Percentiles rank a stretch among this genome's conserved stretches.
These are phyloP conservation scores for Torymus texanus DNA, from an alignment of 2,888 invertebrate genomes.

Conservation along the genomic window DNA sequence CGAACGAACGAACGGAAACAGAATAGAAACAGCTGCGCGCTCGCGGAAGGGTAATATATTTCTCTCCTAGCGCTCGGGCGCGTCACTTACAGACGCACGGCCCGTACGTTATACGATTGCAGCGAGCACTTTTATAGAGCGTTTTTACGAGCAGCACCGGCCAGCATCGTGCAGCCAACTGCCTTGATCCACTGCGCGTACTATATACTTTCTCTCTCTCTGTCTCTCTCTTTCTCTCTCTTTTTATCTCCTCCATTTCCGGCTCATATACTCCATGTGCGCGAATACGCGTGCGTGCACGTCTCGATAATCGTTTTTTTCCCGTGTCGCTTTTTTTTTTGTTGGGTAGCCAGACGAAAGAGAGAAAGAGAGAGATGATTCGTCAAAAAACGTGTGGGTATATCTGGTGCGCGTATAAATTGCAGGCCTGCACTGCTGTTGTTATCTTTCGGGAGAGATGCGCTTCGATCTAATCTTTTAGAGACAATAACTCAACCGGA, in stretches of 20 bases:
- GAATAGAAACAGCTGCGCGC: constrained; percentile 12
- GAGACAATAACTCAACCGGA: not conserved
- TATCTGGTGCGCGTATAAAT: too few species aligned
- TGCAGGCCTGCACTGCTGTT: too few species aligned
- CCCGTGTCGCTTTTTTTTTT: not conserved
- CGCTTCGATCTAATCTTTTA: constrained; percentile 47
- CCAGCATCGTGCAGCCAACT: constrained; percentile 46
- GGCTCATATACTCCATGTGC: constrained; percentile 37
- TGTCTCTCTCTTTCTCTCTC: not conserved
- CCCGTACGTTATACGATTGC: constrained; percentile 44
- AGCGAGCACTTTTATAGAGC: constrained; percentile 49
- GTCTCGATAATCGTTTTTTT: constrained; percentile 6
- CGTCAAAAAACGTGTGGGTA: too few species aligned
- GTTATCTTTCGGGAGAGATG: constrained; percentile 22
- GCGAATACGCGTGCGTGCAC: not conserved
- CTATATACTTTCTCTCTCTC: not conserved
- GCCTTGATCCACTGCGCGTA: constrained; percentile 55
- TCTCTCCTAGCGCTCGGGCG: constrained; percentile 33
- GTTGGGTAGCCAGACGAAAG: too few species aligned
- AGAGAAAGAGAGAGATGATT: too few species aligned
- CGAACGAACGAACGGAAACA: too few species aligned
- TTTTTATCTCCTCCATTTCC: constrained; percentile 46
- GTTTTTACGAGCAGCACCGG: constrained; percentile 47
- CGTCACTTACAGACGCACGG: constrained; percentile 47
- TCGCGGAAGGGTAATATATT: constrained; percentile 46